A percentile compares a stretch with the other conserved stretches of the same genome.
Conservation (phyloP, 2,888 invertebrate genomes). For the Andrena chrysosceles region DNA sequence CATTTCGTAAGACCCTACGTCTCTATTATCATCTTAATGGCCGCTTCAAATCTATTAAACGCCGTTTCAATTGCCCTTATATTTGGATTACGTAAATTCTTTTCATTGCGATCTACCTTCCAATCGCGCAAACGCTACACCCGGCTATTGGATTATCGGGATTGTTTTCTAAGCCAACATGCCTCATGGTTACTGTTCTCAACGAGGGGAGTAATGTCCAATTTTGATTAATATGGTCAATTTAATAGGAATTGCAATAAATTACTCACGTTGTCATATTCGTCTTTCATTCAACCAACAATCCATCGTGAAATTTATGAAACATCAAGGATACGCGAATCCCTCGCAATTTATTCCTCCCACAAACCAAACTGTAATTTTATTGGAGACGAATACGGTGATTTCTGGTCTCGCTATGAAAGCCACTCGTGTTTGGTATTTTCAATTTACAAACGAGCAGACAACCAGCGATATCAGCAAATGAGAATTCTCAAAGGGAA, state of each 20-base stretch:
- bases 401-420: neutral
- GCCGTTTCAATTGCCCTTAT: constrained; percentile 53
- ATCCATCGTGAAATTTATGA: neutral
- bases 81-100: constrained; percentile 58
- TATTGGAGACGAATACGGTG: neutral
- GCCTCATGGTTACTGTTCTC: constrained; percentile 25
- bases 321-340: neutral
- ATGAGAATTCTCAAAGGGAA: neutral
- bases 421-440: too few relatives aligned
- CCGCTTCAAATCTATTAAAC: constrained; percentile 46
- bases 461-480: neutral
- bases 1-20: constrained; percentile 40
- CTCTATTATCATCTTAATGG: constrained; percentile 39
- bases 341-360: neutral
- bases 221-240: neutral
- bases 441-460: neutral
- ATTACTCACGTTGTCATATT: neutral
- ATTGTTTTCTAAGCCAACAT: constrained; percentile 51
- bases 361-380: neutral
- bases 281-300: neutral
- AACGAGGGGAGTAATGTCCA: neutral
- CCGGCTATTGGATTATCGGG: constrained; percentile 37
- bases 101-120: constrained; percentile 42
- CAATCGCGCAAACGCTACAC: constrained; percentile 14
- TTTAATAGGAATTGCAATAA: neutral